phyloP scores from a whole-genome alignment of 2,888 invertebrate species.

The Parnassius orleans region DNA sequence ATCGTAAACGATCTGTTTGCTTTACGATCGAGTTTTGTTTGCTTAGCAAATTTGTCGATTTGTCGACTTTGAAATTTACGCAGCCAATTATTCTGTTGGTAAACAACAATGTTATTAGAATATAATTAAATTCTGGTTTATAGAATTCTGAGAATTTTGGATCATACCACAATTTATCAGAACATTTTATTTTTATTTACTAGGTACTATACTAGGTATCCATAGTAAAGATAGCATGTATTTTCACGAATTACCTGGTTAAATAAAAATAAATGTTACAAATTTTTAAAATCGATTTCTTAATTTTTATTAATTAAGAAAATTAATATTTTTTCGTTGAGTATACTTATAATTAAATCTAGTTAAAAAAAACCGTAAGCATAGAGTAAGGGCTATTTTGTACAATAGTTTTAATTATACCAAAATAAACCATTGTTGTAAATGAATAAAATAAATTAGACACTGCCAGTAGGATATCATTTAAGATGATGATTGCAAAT shows the following conservation, averaged over 20 bases:
- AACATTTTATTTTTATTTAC: too few relatives aligned
- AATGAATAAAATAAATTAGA: conserved; percentile 55
- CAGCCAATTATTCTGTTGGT: conserved; percentile 1
- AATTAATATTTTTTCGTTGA: not conserved
- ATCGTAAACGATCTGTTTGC: conserved; percentile 26
- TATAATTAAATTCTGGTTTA: too few relatives aligned
- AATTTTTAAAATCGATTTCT: too few relatives aligned
- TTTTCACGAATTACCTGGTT: too few relatives aligned
- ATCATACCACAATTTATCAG: too few relatives aligned
- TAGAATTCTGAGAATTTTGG: too few relatives aligned
- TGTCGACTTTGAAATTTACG: conserved; percentile 1
- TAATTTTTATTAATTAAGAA: not conserved
- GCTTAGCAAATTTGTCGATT: conserved; percentile 1
- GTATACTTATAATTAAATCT: not conserved
- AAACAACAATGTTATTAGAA: too few relatives aligned
- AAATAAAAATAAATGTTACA: too few relatives aligned
- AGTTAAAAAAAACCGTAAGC: not conserved
- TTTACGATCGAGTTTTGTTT: conserved; percentile 19
- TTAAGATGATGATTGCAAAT: conserved; percentile 39
- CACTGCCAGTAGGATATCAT: conserved; percentile 47
- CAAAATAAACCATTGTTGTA: conserved; percentile 34
- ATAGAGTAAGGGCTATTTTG: conserved; percentile 32
- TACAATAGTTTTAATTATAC: conserved; percentile 47
- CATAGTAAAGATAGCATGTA: too few relatives aligned
- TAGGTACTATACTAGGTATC: too few relatives aligned